Evolutionary conservation across 2,888 invertebrate species (phyloP).

Genomic region (Apamea anceps): DNA sequence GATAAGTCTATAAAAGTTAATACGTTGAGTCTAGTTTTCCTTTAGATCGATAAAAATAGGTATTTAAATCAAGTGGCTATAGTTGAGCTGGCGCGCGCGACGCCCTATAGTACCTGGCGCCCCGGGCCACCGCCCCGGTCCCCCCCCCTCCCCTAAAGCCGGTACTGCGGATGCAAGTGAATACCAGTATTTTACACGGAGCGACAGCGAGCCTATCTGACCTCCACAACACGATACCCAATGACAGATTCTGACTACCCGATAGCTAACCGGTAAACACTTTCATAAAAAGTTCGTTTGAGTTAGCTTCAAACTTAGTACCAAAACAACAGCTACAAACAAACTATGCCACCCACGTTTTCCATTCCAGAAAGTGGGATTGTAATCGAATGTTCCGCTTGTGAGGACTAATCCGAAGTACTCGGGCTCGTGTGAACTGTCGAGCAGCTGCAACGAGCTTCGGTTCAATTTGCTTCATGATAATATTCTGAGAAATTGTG

Average conservation of each 20-base stretch:
- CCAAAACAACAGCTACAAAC: background rate
- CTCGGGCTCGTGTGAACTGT: background rate
- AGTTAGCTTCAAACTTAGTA: background rate
- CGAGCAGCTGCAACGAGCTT: constrained; percentile 10
- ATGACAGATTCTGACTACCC: background rate
- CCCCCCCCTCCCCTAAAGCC: no score
- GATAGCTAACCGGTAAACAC: background rate
- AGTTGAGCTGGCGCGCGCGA: no score
- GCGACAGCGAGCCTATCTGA: background rate
- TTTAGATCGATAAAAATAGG: no score
- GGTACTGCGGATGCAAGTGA: no score
- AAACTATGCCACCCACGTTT: constrained; percentile 24
- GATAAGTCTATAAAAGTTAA: no score
- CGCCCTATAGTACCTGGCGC: no score
- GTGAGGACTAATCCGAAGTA: constrained; percentile 25
- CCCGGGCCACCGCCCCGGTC: no score
- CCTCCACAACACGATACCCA: background rate
- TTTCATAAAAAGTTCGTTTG: background rate
- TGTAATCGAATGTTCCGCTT: constrained; percentile 37
- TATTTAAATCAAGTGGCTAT: no score
- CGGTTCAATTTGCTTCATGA: constrained; percentile 25
- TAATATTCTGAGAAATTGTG: background rate
- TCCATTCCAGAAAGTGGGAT: constrained; percentile 21
- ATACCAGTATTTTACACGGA: no score
- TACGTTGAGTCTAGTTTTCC: no score